Conservation (phyloP, 2,888 invertebrate genomes). For the Malachius bipustulatus region DNA sequence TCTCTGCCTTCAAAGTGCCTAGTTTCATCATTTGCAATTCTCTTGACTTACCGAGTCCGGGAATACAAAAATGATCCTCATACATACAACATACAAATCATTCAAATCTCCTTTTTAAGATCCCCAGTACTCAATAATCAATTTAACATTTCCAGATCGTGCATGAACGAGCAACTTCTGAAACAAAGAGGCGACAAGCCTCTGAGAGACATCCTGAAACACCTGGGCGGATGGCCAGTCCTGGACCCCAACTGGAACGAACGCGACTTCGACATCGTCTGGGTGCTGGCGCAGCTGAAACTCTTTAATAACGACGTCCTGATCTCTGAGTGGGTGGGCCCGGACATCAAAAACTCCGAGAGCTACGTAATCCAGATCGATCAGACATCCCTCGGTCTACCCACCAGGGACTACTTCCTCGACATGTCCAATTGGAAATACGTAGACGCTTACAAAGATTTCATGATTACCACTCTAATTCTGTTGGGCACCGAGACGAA, state of each 20-base stretch:
- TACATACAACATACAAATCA: no score
- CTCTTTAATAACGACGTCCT: slow-evolving; percentile 77
- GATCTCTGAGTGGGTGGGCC: slow-evolving; percentile 79
- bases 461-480: slow-evolving; percentile 59
- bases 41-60: no score
- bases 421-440: slow-evolving; percentile 52
- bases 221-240: slow-evolving; percentile 86
- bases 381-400: slow-evolving; percentile 71
- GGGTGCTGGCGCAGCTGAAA: slow-evolving; percentile 59
- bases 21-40: no score
- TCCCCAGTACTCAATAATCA: no score
- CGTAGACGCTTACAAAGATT: slow-evolving; percentile 66
- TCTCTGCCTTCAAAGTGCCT: no score
- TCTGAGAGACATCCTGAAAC: slow-evolving; percentile 51
- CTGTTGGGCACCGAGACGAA: slow-evolving; percentile 58
- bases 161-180: slow-evolving; percentile 41
- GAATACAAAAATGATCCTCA: no score
- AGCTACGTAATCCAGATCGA: slow-evolving; percentile 84
- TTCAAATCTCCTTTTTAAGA: no score
- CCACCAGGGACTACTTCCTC: slow-evolving; percentile 65
- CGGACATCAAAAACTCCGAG: slow-evolving; percentile 87
- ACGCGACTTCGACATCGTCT: slow-evolving; percentile 57
- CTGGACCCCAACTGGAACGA: slow-evolving; percentile 51
- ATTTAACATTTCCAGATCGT: no score
- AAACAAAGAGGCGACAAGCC: slow-evolving; percentile 61